Conservation (phyloP, 2,113 vertebrate genomes). For the Lepus timidus region DNA sequence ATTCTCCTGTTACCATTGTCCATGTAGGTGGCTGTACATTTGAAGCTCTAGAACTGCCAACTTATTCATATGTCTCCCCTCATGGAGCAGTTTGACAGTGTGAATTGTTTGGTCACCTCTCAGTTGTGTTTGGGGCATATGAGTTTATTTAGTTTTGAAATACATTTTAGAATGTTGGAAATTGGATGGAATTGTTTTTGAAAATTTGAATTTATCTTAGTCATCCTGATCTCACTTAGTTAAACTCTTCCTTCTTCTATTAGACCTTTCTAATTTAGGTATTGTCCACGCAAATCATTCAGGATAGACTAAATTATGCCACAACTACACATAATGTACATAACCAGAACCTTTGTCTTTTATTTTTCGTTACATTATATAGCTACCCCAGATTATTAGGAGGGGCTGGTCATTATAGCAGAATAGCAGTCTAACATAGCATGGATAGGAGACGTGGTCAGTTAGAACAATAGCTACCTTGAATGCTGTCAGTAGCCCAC, state of each 20-base stretch:
- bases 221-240: not conserved
- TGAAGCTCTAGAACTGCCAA: not conserved
- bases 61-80: not conserved
- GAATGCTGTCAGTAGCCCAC: not conserved
- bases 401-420: not conserved
- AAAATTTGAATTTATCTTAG: not conserved
- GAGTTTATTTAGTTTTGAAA: not conserved
- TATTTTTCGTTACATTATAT: not conserved
- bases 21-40: not conserved
- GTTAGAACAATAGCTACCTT: not conserved
- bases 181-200: not conserved
- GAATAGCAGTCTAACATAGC: too few species aligned
- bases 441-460: not conserved
- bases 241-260: not conserved
- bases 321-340: not conserved
- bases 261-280: not conserved
- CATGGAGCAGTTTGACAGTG: not conserved
- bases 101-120: not conserved
- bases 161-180: not conserved
- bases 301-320: not conserved
- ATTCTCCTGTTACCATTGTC: not conserved
- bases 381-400: not conserved
- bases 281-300: not conserved
- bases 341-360: not conserved
- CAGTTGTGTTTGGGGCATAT: not conserved